Evolutionary conservation across 2,797 vertebrate genomes (phyloP).

Genomic region (Sarcophilus harrisii): DNA sequence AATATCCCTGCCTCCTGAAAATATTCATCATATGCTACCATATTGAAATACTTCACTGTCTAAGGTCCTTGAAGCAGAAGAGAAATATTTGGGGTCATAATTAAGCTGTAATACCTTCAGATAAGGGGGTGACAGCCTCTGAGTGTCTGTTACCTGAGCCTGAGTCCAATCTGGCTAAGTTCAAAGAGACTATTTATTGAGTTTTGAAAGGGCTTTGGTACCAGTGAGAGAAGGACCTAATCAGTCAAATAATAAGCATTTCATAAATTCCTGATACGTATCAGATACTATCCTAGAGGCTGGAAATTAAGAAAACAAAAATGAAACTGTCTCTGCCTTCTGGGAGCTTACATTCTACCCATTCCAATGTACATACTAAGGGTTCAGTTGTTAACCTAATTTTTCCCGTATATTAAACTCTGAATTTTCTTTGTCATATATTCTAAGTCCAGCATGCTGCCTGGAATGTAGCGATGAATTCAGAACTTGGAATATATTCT

Average conservation of each 20-base stretch:
- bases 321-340: background rate
- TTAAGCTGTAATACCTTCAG: background rate
- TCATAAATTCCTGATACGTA: background rate
- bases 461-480: background rate
- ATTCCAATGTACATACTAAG: background rate
- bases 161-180: background rate
- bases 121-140: background rate
- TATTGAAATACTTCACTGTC: background rate
- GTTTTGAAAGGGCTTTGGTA: background rate
- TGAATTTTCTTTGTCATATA: background rate
- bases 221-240: rapidly evolving
- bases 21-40: background rate
- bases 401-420: background rate
- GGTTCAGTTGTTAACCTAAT: background rate
- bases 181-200: background rate
- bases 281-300: background rate
- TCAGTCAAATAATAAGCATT: background rate
- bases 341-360: background rate
- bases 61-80: background rate
- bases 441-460: background rate
- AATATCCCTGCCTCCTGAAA: background rate
- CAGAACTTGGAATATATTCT: background rate
- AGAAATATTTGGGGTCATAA: background rate
- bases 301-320: background rate
- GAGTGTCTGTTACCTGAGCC: background rate